Percentiles rank a stretch among this genome's conserved stretches.
Conservation (phyloP, 2,797 vertebrate species). For the Oceanodroma leucorhoa region DNA sequence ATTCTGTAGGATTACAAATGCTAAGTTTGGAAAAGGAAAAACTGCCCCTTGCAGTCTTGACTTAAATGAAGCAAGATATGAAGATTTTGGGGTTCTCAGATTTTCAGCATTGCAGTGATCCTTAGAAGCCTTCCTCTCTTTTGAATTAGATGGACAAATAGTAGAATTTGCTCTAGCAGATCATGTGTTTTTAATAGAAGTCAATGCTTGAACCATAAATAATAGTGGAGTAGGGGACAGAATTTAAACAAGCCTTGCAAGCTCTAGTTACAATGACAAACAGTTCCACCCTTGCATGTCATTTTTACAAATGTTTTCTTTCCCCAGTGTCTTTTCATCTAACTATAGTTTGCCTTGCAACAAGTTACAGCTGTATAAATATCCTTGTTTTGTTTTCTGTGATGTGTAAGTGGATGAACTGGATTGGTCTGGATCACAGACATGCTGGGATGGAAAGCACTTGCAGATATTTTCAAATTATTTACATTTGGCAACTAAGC, state of each 20-base stretch:
- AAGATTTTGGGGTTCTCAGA: not conserved
- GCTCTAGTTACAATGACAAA: constrained; percentile 61
- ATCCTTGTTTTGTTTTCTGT: constrained; percentile 66
- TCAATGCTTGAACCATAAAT: constrained; percentile 48
- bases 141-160: constrained; percentile 33
- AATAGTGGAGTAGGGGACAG: constrained; percentile 39
- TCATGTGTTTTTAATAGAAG: constrained; percentile 53
- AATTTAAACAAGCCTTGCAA: constrained; percentile 60
- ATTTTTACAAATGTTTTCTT: constrained; percentile 66
- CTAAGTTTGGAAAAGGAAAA: not conserved
- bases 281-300: constrained; percentile 56
- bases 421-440: constrained; percentile 36
- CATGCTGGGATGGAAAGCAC: constrained; percentile 44
- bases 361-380: constrained; percentile 75
- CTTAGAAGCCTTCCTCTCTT: not conserved
- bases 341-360: constrained; percentile 65
- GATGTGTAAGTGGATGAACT: constrained; percentile 68
- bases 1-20: not conserved
- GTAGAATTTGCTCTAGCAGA: not conserved
- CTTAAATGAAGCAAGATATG: not conserved
- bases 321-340: constrained; percentile 66
- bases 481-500: constrained; percentile 56
- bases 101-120: not conserved
- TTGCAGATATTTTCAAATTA: constrained; percentile 21
- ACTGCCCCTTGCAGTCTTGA: not conserved